Evolutionary conservation across 2,888 invertebrate genomes (phyloP), one percentile per base, ranked within the genome.

Genomic region (Sylvicola fuscatus): DNA sequence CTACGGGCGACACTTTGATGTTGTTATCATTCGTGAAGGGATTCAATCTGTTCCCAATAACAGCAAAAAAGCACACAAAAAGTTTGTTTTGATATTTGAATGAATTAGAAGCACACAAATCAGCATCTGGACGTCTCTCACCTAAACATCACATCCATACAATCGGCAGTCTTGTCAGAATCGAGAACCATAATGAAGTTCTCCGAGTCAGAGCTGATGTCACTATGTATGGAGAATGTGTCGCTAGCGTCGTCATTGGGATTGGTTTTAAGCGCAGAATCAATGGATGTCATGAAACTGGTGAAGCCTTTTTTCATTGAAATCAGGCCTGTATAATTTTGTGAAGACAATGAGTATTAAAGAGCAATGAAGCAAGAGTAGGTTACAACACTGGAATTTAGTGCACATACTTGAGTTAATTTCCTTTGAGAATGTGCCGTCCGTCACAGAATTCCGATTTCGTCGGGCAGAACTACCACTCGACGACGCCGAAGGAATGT

Each of bases 121-220:
- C 4, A 21, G n/a, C n/a, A n/a, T n/a, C n/a, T n/a, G n/a, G n/a
- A n/a, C n/a, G n/a, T n/a, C 5, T 12, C 14, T 35, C 40, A 66
- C 66, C 66, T 61, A 54, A 79, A 79, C 56, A 76, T 73, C n/a
- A 70, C 65, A 48, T 77, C 77, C 26, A 70, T 67, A 44, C 72
- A 74, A 40, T 73, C 72, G 2, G 71, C 66, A 40, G 75, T 75
- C 37, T 69, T 65, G 38, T 64, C 66, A 34, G 64, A 67, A 27
- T 70, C 72, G 44, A 77, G 62, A 1, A 82, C 69, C 32, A 78
- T 68, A n/a, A 83, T 72, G 51, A 76, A 86, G 45, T 81, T 77
- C 47, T 84, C 84, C 42, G 84, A 86, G 59, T 90, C 90, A 1
- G 83, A 84, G 44, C 82, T 84, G 27, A 76, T 74, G 41, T 87